Evolutionary conservation across 2,888 invertebrate species (phyloP), one percentile per base, ranked within the genome.

Genomic region (Acanthosoma haemorrhoidale): DNA sequence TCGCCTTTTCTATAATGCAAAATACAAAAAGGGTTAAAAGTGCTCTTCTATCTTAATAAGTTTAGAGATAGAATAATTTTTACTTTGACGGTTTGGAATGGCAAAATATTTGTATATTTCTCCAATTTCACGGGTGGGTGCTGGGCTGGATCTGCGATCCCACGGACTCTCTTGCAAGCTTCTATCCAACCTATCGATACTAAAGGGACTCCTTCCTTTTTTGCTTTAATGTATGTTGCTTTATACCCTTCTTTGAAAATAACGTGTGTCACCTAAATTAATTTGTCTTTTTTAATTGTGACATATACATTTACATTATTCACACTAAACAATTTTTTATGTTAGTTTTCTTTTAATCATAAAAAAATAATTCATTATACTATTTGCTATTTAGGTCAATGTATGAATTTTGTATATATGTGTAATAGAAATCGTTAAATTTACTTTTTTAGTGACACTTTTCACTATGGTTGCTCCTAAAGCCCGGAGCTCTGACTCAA

Each of bases 131-230:
- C 70, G n/a, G 80, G 80, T 15, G 79, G 78, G 75, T 78, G 81
- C 11, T 78, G 72, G 29, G 76, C 75, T 74, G 80, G 81, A n/a
- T 79, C 77, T 2, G 81, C 80, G 71, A 75, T 73, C 0, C 70
- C 60, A 9, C 75, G 72, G 11, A 74, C 74, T 32, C 79, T 80
- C 74, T 81, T 81, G 70, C 83, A 84, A 2, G 83, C 84, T 76
- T 88, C 87, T 70, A 89, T 82, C 88, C 88, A 89, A 13, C 87
- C 77, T 31, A 87, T 84, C 1, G 87, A 87, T 0, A 88, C 87
- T 58, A 88, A 77, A 70, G 85, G 86, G 71, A 85, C 80, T 68
- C 84, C 83, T 77, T 82, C 80, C 73, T 83, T 80, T 73, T 81
- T 82, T 0, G 88, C 88, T 77, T 84, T 86, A 71, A 85, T 84